Evolutionary conservation across 2,888 invertebrate genomes (phyloP).

Genomic region (Chloromyia formosa): DNA sequence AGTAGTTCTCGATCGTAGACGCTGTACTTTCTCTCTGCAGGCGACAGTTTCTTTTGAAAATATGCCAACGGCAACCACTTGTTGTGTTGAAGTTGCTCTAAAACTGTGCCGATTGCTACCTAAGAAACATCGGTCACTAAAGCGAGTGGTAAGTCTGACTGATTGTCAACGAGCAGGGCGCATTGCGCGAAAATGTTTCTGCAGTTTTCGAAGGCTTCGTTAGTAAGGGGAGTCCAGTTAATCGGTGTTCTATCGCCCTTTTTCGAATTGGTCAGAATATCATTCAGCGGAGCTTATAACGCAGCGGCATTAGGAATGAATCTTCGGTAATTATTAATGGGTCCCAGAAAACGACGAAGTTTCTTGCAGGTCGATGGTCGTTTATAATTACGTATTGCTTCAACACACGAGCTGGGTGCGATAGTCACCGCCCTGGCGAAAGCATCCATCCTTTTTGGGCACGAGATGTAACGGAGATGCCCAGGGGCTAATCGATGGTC

Average conservation of each 20-base stretch:
- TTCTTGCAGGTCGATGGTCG: too few relatives aligned
- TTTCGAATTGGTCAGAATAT: too few relatives aligned
- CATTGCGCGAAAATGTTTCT: not conserved
- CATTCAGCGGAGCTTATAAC: too few relatives aligned
- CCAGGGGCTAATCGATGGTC: not conserved
- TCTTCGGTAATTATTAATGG: too few relatives aligned
- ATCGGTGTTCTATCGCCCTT: too few relatives aligned
- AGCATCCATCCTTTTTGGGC: too few relatives aligned
- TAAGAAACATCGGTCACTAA: not conserved
- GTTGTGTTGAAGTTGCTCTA: not conserved
- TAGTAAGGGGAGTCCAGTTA: not conserved
- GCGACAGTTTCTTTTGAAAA: constrained; percentile 12
- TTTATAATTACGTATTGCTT: too few relatives aligned
- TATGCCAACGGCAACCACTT: constrained; percentile 1
- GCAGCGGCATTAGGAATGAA: too few relatives aligned
- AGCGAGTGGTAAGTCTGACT: not conserved
- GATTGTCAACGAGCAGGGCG: not conserved
- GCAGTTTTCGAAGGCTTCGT: not conserved
- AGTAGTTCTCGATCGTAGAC: not conserved
- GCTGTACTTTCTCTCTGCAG: not conserved
- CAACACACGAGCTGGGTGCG: too few relatives aligned
- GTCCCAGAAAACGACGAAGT: too few relatives aligned
- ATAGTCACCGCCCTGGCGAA: too few relatives aligned
- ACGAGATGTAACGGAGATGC: not conserved
- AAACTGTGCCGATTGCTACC: not conserved